Conservation (phyloP, 2,113 vertebrate species). For the Petromus typicus region DNA sequence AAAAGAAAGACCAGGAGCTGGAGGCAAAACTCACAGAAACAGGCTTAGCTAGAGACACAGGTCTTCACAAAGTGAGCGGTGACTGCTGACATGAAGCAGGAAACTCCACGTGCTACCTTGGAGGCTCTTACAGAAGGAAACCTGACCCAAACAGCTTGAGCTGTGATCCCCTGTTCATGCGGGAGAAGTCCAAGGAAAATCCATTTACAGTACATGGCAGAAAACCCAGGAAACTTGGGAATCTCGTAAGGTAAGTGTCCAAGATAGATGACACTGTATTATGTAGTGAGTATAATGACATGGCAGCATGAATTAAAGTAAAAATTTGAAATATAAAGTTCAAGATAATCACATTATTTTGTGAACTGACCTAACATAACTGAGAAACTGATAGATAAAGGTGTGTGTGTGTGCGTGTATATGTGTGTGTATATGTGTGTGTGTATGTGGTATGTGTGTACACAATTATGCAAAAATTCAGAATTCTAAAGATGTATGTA, state of each 20-base stretch:
- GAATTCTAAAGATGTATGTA: not conserved
- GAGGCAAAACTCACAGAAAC: not conserved
- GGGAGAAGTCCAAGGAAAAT: not conserved
- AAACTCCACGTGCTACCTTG: no score
- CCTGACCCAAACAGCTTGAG: not conserved
- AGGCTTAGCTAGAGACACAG: not conserved
- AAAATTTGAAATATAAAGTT: not conserved
- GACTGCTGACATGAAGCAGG: rapidly evolving
- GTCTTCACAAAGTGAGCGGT: not conserved
- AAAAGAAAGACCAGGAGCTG: not conserved
- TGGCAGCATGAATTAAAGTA: not conserved
- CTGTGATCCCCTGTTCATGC: not conserved
- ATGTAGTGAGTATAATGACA: not conserved
- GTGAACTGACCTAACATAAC: not conserved
- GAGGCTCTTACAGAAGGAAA: not conserved
- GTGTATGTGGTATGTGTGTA: no score
- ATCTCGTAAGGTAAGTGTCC: not conserved
- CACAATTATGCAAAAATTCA: not conserved
- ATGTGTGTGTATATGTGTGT: not conserved
- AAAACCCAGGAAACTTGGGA: not conserved
- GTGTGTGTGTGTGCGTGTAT: not conserved
- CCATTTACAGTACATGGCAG: not conserved
- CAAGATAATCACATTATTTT: not conserved
- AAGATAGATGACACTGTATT: not conserved
- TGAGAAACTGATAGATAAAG: not conserved